Percentiles rank a stretch among this genome's conserved stretches.
phyloP scores from a whole-genome alignment of 2,797 vertebrate genomes.

The Amazona ochrocephala region DNA sequence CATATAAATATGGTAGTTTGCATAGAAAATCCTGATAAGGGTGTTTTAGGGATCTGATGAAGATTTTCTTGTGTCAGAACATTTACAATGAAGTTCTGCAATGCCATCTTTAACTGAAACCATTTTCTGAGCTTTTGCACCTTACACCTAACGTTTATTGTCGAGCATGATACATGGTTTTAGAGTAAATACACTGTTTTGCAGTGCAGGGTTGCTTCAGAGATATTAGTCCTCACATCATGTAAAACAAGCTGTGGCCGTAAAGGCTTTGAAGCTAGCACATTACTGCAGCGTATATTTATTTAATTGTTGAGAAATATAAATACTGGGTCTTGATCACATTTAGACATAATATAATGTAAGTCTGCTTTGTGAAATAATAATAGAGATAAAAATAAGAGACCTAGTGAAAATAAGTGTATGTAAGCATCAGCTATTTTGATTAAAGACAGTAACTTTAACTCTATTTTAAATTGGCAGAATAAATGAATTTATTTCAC shows the following conservation, averaged over 20 bases:
- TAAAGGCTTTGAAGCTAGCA: not conserved
- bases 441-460: not conserved
- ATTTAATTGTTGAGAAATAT: not conserved
- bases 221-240: not conserved
- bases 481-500: not conserved
- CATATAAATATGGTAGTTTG: not conserved
- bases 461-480: not conserved
- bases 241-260: not conserved
- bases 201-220: not conserved
- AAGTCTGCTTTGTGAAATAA: not conserved
- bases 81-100: not conserved
- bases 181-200: not conserved
- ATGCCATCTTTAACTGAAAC: not conserved
- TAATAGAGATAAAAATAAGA: not conserved
- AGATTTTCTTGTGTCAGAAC: not conserved
- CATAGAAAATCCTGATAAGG: not conserved
- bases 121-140: not conserved
- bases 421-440: not conserved
- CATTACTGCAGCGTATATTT: not conserved
- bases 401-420: not conserved
- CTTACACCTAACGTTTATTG: not conserved
- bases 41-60: not conserved
- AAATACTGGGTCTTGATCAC: not conserved
- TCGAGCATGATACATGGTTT: not conserved
- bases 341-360: no score